Evolutionary conservation across 2,888 invertebrate genomes (phyloP), one percentile per base, ranked within the genome.

Genomic region (Ornithoptera priamus): DNA sequence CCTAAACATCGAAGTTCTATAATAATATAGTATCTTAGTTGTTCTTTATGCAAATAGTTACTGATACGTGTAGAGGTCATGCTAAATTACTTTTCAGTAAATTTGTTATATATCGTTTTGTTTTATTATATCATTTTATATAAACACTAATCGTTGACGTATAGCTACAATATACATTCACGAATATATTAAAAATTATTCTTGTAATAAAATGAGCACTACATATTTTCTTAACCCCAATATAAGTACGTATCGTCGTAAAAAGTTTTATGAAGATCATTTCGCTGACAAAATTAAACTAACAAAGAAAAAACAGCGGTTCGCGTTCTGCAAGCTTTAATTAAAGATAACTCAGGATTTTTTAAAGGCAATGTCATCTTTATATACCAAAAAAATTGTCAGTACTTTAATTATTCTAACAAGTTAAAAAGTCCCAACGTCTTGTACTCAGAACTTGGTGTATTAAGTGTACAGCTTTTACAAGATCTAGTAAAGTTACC

Each of bases 281-380:
- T 65, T 62, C 61, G 22, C 46, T 20, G 46, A 61, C 57, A 65
- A 57, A 61, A 65, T 65, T 61, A 65, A 65, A 65, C 57, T 65
- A 46, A 61, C 69, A 62, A 65, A 62, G 53, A 30, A 60, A 69
- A 57, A 56, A 39, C 22, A 59, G 50, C 50, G 57, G 56, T 65
- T 65, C 62, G 57, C 65, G 20, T 60, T 39, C 17, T 64, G 58
- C 22, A 62, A 57, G 39, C 53, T 69, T 69, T 62, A 65, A 64
- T 68, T 59, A 68, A 36, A 65, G 30, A 68, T 68, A 36, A 65
- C 69, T 69, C 65, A 61, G 61, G 36, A 53, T 69, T 69, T 50
- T 65, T 69, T 61, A 42, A 24, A n/a, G 65, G 56, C 62, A 69
- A 69, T 69, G 65, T 69, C 65, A 65, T 65, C 69, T 69, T 69